Conservation (phyloP, 2,888 invertebrate species). For the Chloroclysta siterata region DNA sequence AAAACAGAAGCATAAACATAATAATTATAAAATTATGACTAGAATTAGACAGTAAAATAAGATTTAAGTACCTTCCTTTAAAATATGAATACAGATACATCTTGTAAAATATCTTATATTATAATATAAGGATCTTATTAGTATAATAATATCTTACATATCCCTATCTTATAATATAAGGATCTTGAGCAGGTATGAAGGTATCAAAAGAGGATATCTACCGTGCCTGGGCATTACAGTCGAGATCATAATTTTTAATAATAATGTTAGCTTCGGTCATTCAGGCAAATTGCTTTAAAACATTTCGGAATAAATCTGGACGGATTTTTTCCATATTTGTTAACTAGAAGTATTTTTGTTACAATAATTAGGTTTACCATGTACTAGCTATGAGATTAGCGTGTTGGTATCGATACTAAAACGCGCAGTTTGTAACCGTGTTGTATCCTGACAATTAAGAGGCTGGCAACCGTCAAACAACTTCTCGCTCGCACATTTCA, state of each 20-base stretch:
- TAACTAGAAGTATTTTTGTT: not conserved
- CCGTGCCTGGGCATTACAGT: no score
- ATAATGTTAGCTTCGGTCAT: not conserved
- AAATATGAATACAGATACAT: not conserved
- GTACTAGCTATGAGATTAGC: no score
- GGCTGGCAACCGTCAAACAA: no score
- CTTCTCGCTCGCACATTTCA: no score
- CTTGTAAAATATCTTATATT: no score
- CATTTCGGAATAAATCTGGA: constrained; percentile 16
- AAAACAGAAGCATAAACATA: not conserved
- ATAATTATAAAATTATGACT: not conserved
- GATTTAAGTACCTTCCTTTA: not conserved
- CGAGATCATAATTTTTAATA: not conserved
- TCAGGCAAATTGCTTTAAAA: not conserved
- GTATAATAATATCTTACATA: no score
- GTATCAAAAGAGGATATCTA: no score
- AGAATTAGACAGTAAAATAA: not conserved
- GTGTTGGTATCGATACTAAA: no score
- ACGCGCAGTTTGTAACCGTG: no score
- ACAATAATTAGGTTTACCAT: not conserved
- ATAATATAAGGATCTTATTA: no score
- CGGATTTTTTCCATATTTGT: constrained; percentile 5
- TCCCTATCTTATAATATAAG: no score
- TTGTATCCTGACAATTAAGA: not conserved
- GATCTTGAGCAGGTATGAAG: no score